Evolutionary conservation across 2,113 vertebrate species (phyloP).

Genomic region (Coturnix japonica): DNA sequence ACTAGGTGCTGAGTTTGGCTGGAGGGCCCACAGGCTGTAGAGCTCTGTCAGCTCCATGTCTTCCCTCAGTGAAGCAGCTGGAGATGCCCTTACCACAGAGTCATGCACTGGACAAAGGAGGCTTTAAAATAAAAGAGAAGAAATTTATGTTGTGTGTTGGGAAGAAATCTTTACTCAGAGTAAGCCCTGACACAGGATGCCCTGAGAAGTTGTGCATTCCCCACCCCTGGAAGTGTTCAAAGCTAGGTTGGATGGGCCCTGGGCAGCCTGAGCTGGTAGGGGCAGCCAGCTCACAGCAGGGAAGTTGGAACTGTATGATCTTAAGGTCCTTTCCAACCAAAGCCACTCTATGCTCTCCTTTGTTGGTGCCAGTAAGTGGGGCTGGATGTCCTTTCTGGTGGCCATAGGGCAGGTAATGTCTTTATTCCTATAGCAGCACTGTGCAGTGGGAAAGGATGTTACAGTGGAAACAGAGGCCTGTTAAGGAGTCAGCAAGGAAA

Average conservation of each 20-base stretch:
- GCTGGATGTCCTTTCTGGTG: background rate
- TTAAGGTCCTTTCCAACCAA: too few species aligned
- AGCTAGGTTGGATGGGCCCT: too few species aligned
- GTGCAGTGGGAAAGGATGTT: background rate
- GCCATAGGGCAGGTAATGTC: too few species aligned
- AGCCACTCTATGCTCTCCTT: background rate
- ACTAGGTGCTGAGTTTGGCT: background rate
- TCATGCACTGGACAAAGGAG: background rate
- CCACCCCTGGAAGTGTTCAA: too few species aligned
- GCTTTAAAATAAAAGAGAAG: too few species aligned
- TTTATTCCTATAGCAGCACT: background rate
- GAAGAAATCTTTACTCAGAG: too few species aligned
- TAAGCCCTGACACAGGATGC: too few species aligned
- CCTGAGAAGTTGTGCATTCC: too few species aligned
- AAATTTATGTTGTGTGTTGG: too few species aligned
- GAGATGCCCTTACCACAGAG: background rate
- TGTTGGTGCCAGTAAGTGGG: rapidly evolving
- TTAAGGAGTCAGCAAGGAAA: background rate
- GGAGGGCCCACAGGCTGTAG: background rate
- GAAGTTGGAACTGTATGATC: too few species aligned
- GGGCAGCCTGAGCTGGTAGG: too few species aligned
- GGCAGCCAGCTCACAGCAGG: too few species aligned
- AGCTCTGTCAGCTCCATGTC: rapidly evolving
- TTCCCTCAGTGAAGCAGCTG: rapidly evolving
- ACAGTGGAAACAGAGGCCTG: background rate